Conservation (phyloP, 2,113 vertebrate species). For the Oreochromis aureus region DNA sequence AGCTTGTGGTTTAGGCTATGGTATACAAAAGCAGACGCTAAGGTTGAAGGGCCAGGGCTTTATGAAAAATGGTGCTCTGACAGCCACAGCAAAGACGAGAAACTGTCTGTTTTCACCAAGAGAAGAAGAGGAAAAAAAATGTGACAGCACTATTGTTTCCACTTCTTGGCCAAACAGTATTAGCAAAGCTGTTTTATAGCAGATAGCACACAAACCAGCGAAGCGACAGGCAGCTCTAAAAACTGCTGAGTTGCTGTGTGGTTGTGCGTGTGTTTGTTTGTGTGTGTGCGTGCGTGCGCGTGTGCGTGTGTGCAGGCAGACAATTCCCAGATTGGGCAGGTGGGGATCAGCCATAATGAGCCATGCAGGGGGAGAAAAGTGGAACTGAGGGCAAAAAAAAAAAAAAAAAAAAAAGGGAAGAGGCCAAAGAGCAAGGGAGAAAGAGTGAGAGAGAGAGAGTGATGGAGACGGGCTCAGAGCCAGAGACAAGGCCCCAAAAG, state of each 20-base stretch:
- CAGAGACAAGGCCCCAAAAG: too few relatives aligned
- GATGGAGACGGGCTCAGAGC: too few relatives aligned
- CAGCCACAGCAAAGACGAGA: conserved; percentile 28
- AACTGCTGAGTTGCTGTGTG: conserved; percentile 53
- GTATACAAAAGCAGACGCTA: conserved; percentile 7
- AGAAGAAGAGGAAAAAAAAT: conserved; percentile 22
- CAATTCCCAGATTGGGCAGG: conserved; percentile 56
- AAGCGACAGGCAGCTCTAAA: conserved; percentile 51
- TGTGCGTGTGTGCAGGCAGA: neutral
- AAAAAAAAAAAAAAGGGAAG: neutral
- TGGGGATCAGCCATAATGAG: conserved; percentile 65
- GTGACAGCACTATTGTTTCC: conserved; percentile 53
- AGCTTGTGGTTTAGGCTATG: neutral
- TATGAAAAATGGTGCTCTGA: conserved; percentile 25
- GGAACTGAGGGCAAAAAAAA: conserved; percentile 5
- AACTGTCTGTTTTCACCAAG: conserved; percentile 37
- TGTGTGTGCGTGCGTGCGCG: neutral
- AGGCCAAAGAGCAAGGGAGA: too few relatives aligned
- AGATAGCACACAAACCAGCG: conserved; percentile 58
- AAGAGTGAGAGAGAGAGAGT: too few relatives aligned
- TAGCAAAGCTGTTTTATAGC: conserved; percentile 63
- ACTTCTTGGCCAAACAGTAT: conserved; percentile 47
- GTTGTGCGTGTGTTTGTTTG: neutral
- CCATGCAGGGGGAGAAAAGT: conserved; percentile 34
- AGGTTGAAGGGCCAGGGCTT: neutral